These are phyloP conservation scores for Crossoptilon crossoptilon DNA, from an alignment of 2,797 vertebrate genomes.

Conservation along the genomic window DNA sequence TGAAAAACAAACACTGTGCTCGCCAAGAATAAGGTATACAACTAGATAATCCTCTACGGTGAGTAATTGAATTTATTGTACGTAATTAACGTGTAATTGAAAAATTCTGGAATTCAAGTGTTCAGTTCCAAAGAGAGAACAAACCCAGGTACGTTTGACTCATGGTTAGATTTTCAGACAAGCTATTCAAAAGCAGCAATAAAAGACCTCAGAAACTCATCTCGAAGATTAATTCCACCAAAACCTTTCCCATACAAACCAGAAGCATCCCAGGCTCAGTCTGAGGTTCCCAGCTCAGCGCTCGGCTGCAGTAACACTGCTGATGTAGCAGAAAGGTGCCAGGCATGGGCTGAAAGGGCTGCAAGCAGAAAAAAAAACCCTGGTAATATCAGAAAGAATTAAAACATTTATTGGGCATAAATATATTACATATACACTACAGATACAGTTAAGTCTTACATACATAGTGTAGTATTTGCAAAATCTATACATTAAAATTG, in stretches of 20 bases:
- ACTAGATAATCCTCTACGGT: neutral
- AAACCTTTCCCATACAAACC: neutral
- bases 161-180: neutral
- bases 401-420: constrained; percentile 99
- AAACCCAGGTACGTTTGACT: neutral
- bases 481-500: constrained; percentile 99
- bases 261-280: neutral
- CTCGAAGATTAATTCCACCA: neutral
- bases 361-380: neutral
- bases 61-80: neutral
- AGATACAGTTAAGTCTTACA: constrained; percentile 99
- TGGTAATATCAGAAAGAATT: constrained; percentile 90
- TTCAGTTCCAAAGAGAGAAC: neutral
- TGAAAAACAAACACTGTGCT: neutral
- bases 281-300: neutral
- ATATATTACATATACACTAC: constrained; percentile 99
- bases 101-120: neutral
- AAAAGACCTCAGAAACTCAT: neutral
- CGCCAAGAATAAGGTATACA: neutral
- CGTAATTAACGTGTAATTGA: neutral
- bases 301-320: neutral
- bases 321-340: neutral
- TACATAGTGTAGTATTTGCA: constrained; percentile 99
- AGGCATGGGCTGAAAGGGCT: rapidly evolving
- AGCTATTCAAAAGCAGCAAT: neutral